These are phyloP conservation scores for Phyllotreta striolata DNA, from an alignment of 2,888 invertebrate species.

Conservation along the genomic window DNA sequence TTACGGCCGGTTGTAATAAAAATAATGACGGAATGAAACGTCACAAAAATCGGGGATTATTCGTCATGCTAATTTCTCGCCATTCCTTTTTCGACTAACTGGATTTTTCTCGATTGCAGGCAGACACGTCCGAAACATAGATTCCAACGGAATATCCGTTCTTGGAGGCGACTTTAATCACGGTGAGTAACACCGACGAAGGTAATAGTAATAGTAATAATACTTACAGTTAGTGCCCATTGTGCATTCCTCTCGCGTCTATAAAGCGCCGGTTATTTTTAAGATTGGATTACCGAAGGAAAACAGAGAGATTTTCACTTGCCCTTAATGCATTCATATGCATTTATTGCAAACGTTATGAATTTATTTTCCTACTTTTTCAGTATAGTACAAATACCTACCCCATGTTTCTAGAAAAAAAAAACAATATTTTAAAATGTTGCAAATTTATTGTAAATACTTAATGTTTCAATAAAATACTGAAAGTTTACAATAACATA, in stretches of 20 bases:
- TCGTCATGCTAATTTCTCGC: no score
- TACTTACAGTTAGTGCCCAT: constrained; percentile 41
- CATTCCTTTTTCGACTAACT: constrained; percentile 25
- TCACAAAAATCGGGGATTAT: not conserved
- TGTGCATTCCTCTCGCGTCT: constrained; percentile 16
- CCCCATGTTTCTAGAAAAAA: no score
- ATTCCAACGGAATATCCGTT: constrained; percentile 60
- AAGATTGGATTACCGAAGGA: constrained; percentile 13
- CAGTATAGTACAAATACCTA: no score
- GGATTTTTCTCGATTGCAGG: constrained; percentile 53
- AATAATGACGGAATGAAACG: constrained; percentile 6
- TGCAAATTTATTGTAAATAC: no score
- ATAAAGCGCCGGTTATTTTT: constrained; percentile 1
- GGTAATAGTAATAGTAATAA: constrained; percentile 41
- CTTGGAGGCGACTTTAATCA: constrained; percentile 61
- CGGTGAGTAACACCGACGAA: constrained; percentile 56
- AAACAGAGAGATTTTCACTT: not conserved
- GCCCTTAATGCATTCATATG: no score
- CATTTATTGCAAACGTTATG: no score
- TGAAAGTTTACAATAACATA: no score
- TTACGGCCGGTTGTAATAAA: constrained; percentile 4
- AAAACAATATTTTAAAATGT: no score
- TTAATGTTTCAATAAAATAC: no score
- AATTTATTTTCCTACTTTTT: no score
- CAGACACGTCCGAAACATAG: constrained; percentile 59